A percentile compares a stretch with the other conserved stretches of the same genome.
Conservation (phyloP, 2,797 vertebrate genomes). For the Ctenopoma multispine region DNA sequence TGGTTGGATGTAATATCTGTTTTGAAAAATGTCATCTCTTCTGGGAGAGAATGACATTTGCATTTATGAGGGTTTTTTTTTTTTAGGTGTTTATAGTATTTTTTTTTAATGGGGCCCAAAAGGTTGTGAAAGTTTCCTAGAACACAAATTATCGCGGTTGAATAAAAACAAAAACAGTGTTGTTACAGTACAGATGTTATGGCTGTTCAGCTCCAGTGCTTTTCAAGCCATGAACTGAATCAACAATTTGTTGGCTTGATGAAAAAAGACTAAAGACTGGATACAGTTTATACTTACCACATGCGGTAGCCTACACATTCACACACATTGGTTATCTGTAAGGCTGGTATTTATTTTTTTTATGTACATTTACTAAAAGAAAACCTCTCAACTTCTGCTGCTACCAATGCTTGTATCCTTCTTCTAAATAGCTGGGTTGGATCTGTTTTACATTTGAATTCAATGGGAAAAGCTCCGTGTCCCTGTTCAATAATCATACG, state of each 20-base stretch:
- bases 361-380: neutral
- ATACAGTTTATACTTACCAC: no score
- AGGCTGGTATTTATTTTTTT: neutral
- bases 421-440: neutral
- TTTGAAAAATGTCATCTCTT: neutral
- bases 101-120: neutral
- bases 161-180: neutral
- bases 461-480: constrained; percentile 3
- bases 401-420: neutral
- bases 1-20: neutral
- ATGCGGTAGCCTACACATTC: no score
- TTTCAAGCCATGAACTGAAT: neutral
- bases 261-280: no score
- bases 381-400: constrained; percentile 6
- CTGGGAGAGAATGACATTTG: neutral
- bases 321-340: neutral
- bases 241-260: no score
- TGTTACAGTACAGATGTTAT: neutral
- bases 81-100: fast-evolving
- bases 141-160: neutral
- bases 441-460: constrained; percentile 23
- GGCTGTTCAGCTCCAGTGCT: neutral
- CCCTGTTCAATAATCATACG: neutral
- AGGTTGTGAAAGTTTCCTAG: neutral
- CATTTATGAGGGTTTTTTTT: neutral